Evolutionary conservation across 2,113 vertebrate genomes (phyloP).

Genomic region (Chaetodon auriga): DNA sequence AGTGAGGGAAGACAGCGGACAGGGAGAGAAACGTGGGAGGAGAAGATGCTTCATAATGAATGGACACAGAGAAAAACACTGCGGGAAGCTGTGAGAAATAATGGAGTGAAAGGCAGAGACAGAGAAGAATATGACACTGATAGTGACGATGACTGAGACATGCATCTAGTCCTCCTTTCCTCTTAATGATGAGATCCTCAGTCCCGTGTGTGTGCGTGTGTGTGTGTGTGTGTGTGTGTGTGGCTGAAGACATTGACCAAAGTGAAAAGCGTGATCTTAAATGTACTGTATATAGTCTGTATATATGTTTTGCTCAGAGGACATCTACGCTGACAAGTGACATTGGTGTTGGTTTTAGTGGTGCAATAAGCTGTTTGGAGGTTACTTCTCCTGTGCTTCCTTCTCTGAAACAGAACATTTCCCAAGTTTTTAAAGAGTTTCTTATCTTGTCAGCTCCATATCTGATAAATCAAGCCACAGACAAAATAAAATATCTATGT

Average conservation of each 20-base stretch:
- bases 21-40: conserved; percentile 29
- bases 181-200: conserved; percentile 33
- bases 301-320: conserved; percentile 4
- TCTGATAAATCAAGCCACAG: not conserved
- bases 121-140: conserved; percentile 36
- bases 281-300: not conserved
- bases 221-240: conserved; percentile 3
- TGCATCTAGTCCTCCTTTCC: conserved; percentile 21
- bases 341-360: not conserved
- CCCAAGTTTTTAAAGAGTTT: not conserved
- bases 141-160: conserved; percentile 20
- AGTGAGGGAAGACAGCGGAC: not conserved
- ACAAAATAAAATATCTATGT: not conserved
- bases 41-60: conserved; percentile 53
- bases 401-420: not conserved
- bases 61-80: conserved; percentile 21
- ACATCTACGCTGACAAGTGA: conserved; percentile 6
- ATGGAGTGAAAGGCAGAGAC: conserved; percentile 24
- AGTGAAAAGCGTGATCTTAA: conserved; percentile 25
- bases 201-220: conserved; percentile 14
- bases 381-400: not conserved
- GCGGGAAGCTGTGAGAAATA: conserved; percentile 40
- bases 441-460: not conserved
- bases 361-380: not conserved
- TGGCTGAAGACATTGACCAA: not conserved